Percentiles rank a stretch among this genome's conserved stretches.
These are phyloP conservation scores for Eupithecia vulgata DNA, from an alignment of 2,888 invertebrate species.

Conservation along the genomic window DNA sequence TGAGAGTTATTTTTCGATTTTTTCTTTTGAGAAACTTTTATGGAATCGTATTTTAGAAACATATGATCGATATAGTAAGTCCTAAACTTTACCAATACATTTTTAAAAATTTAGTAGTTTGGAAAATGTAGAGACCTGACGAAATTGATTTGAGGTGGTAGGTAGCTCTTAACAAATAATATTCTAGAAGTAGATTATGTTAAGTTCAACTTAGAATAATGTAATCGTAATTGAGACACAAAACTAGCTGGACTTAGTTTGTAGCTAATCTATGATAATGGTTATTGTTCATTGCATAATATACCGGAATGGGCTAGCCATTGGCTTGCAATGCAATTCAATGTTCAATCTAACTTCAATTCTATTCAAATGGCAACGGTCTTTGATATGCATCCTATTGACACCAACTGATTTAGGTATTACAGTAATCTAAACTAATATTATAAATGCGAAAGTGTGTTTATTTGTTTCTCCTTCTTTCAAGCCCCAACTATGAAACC, in stretches of 20 bases:
- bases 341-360: slow-evolving; percentile 9
- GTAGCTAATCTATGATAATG: background rate
- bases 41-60: no score
- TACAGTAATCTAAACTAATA: no score
- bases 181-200: background rate
- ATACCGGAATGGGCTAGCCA: background rate
- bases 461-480: no score
- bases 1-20: no score
- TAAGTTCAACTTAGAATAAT: background rate
- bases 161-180: background rate
- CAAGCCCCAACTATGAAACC: no score
- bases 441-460: no score
- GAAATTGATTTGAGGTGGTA: no score
- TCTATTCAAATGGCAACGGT: background rate
- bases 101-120: no score
- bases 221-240: slow-evolving; percentile 1
- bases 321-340: slow-evolving; percentile 7
- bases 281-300: slow-evolving; percentile 8
- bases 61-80: no score
- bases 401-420: background rate
- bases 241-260: background rate
- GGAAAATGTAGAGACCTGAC: no score
- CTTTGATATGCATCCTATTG: background rate
- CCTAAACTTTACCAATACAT: no score
- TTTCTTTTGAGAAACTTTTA: no score